phyloP scores from a whole-genome alignment of 2,113 vertebrate species.

The Monopterus albus region DNA sequence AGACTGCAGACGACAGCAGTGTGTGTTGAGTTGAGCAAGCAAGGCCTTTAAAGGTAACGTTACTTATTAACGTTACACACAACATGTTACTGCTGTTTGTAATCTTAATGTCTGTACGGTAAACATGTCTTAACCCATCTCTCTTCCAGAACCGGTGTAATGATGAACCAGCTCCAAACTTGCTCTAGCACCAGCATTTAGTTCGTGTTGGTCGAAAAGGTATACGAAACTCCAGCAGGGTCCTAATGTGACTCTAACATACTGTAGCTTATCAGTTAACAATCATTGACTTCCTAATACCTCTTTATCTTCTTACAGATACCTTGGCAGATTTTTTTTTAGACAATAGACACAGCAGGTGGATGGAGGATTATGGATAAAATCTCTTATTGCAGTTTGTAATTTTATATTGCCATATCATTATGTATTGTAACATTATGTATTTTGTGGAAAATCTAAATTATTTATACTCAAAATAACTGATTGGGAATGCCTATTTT shows the following conservation, averaged over 20 bases:
- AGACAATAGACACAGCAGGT: too few species aligned
- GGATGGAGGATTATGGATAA: too few species aligned
- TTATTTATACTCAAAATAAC: neutral
- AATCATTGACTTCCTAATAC: neutral
- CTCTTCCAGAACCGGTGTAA: neutral
- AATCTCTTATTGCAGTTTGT: too few species aligned
- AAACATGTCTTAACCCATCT: neutral
- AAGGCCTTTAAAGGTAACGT: constrained; percentile 64
- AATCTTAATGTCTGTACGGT: neutral
- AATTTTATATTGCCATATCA: too few species aligned
- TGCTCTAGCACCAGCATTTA: too few species aligned
- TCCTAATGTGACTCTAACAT: too few species aligned
- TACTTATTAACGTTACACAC: constrained; percentile 3
- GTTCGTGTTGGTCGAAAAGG: too few species aligned
- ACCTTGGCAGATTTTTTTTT: too few species aligned
- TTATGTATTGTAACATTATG: too few species aligned
- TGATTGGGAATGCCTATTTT: neutral
- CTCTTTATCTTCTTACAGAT: neutral
- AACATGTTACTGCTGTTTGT: neutral
- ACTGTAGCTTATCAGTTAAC: neutral
- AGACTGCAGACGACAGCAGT: constrained; percentile 1
- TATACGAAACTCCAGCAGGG: too few species aligned
- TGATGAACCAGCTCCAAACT: too few species aligned
- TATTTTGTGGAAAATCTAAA: too few species aligned
- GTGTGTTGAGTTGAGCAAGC: constrained; percentile 4